phyloP scores from a whole-genome alignment of 2,888 invertebrate genomes.

The Cataglyphis rosenhaueri region DNA sequence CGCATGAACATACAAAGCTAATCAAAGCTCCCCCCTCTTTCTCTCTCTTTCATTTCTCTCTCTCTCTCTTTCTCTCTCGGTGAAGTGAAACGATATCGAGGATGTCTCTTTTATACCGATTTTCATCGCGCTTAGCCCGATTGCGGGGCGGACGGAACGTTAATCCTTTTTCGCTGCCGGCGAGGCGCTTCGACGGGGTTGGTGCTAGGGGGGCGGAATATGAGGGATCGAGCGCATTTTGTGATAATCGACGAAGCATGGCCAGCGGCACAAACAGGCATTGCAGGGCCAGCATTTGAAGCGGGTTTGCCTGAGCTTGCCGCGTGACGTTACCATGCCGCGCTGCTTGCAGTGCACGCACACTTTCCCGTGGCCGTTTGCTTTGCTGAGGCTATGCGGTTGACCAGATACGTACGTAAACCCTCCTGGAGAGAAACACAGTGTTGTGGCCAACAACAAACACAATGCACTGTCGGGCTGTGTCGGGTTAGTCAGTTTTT shows the following conservation, averaged over 20 bases:
- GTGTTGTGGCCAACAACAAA: slow-evolving; percentile 79
- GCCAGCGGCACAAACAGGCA: slow-evolving; percentile 85
- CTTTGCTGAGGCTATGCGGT: slow-evolving; percentile 85
- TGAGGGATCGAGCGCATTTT: slow-evolving; percentile 84
- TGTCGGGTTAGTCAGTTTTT: slow-evolving; percentile 80
- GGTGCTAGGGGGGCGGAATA: slow-evolving; percentile 85
- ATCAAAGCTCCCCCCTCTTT: not conserved
- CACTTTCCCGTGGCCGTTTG: slow-evolving; percentile 85
- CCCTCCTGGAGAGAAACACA: slow-evolving; percentile 84
- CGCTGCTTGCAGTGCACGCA: slow-evolving; percentile 85
- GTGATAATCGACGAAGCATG: slow-evolving; percentile 85
- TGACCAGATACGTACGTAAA: slow-evolving; percentile 85
- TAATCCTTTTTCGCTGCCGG: slow-evolving; percentile 56
- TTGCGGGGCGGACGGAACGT: slow-evolving; percentile 31
- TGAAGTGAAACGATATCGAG: not conserved
- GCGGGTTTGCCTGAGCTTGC: slow-evolving; percentile 85
- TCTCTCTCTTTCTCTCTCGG: slow-evolving; percentile 7
- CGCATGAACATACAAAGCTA: not conserved
- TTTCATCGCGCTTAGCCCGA: slow-evolving; percentile 13
- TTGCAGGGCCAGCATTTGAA: slow-evolving; percentile 86
- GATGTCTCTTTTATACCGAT: slow-evolving; percentile 9
- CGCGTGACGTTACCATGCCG: slow-evolving; percentile 85
- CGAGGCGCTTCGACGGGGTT: slow-evolving; percentile 73
- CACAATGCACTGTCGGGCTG: slow-evolving; percentile 57
- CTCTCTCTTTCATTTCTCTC: not conserved